Conservation (phyloP, 1,140 invertebrate genomes). For the Magallana ariakensis region DNA sequence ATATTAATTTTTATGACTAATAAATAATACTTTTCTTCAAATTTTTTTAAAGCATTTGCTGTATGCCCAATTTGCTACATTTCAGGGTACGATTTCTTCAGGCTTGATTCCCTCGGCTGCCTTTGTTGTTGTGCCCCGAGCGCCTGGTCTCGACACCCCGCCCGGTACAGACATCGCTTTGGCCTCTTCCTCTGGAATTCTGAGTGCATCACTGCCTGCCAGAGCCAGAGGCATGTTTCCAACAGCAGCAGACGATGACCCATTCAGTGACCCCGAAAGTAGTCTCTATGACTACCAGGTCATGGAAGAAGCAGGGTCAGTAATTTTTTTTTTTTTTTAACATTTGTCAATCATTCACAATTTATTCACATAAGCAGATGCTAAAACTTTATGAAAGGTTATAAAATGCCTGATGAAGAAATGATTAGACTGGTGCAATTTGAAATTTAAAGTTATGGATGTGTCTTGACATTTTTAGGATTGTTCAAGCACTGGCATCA, state of each 20-base stretch:
- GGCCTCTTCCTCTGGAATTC: slow-evolving; percentile 57
- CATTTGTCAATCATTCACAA: not conserved
- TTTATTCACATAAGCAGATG: not conserved
- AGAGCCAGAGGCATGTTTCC: slow-evolving; percentile 52
- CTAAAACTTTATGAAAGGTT: not conserved
- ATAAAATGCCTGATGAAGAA: not conserved
- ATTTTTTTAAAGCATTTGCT: no score
- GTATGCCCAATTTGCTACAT: not conserved
- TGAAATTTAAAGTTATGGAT: not conserved
- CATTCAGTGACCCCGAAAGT: slow-evolving; percentile 74
- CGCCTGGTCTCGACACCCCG: slow-evolving; percentile 62
- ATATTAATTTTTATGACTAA: no score
- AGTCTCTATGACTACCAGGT: slow-evolving; percentile 75
- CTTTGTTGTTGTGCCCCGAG: slow-evolving; percentile 69
- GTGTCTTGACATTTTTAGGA: not conserved
- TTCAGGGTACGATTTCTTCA: slow-evolving; percentile 67
- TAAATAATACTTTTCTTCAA: no score
- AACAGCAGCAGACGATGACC: slow-evolving; percentile 53
- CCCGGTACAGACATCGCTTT: slow-evolving; percentile 57
- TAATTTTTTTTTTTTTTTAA: not conserved
- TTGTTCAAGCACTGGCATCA: not conserved
- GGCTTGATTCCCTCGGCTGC: slow-evolving; percentile 67
- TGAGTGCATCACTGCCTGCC: slow-evolving; percentile 64
- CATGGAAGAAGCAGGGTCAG: slow-evolving; percentile 71
- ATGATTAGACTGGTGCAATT: not conserved